phyloP scores from a whole-genome alignment of 2,888 invertebrate species.

The Mystacides longicornis region DNA sequence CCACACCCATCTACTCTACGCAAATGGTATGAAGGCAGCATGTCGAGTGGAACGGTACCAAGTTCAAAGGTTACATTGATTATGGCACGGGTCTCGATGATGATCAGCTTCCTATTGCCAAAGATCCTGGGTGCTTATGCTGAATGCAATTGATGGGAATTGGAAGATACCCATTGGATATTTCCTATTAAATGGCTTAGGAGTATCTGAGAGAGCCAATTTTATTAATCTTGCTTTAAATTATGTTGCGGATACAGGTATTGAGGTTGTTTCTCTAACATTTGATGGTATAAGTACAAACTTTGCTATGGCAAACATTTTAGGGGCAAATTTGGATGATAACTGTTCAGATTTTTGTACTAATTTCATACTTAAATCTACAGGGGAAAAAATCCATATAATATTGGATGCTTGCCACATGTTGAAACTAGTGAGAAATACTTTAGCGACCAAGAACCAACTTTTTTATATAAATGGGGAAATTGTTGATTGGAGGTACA shows the following conservation, averaged over 20 bases:
- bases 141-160: neutral
- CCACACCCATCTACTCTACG: neutral
- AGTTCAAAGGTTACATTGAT: neutral
- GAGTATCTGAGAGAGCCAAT: neutral
- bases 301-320: constrained; percentile 3
- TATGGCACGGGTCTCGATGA: neutral
- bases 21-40: neutral
- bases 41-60: neutral
- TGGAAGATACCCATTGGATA: constrained; percentile 3
- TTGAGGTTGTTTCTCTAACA: neutral
- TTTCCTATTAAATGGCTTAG: neutral
- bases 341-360: neutral
- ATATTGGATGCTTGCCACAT: constrained; percentile 2
- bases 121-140: neutral
- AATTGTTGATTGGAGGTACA: neutral
- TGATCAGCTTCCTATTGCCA: neutral
- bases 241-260: neutral
- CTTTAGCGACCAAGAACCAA: neutral
- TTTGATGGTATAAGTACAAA: constrained; percentile 1
- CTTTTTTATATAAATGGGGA: neutral
- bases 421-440: neutral
- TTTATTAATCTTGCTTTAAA: neutral
- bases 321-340: neutral
- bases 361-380: no score
- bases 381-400: no score